Evolutionary conservation across 2,797 vertebrate species (phyloP).

Genomic region (Zalophus californianus): DNA sequence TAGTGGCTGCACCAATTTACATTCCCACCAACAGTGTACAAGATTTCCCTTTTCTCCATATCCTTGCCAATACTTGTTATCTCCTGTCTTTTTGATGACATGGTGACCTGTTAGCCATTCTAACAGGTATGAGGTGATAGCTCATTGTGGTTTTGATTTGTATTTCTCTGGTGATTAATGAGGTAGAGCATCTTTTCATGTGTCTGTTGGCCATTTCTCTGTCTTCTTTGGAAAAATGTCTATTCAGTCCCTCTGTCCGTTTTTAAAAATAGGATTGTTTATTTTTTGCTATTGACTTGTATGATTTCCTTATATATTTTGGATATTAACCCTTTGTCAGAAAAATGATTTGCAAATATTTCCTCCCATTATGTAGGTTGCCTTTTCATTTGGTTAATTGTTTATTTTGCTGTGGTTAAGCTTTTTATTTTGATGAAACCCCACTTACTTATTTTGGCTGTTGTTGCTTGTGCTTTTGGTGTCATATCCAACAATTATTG

Average conservation of each 20-base stretch:
- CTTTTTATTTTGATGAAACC: neutral
- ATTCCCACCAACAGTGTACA: neutral
- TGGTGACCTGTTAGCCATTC: neutral
- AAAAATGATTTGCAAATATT: neutral
- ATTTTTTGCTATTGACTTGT: neutral
- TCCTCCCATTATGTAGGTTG: neutral
- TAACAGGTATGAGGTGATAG: neutral
- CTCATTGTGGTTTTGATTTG: neutral
- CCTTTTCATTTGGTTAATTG: neutral
- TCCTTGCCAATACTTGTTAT: neutral
- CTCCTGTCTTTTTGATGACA: neutral
- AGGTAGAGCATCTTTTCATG: neutral
- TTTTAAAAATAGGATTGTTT: neutral
- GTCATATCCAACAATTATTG: neutral
- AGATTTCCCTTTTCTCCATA: neutral
- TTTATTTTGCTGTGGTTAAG: neutral
- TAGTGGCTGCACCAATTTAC: neutral
- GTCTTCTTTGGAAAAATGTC: neutral
- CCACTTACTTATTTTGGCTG: neutral
- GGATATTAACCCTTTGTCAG: neutral
- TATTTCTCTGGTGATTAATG: neutral
- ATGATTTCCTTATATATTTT: neutral
- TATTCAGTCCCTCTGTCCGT: neutral
- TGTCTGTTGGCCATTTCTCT: neutral
- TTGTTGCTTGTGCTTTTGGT: neutral